phyloP scores from a whole-genome alignment of 2,113 vertebrate species.

The Petaurus breviceps region DNA sequence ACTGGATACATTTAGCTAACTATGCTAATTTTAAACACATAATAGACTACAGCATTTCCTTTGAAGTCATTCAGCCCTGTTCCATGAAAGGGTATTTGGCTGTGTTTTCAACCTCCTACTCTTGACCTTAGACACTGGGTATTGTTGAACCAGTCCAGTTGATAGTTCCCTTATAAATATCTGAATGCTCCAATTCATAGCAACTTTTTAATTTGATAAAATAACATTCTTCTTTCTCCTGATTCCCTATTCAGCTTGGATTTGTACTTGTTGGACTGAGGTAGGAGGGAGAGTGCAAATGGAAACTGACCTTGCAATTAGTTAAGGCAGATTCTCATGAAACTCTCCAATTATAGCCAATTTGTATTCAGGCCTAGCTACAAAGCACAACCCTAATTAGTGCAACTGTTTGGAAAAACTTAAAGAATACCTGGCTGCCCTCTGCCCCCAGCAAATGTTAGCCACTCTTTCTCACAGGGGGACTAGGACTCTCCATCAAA shows the following conservation, averaged over 20 bases:
- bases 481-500: slow-evolving; percentile 3
- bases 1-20: slow-evolving; percentile 24
- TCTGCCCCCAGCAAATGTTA: slow-evolving; percentile 33
- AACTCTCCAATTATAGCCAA: neutral
- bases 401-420: slow-evolving; percentile 22
- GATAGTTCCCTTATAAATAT: neutral
- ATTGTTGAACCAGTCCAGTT: neutral
- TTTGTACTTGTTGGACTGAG: neutral
- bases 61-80: neutral
- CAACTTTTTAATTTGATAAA: neutral
- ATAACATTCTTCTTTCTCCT: neutral
- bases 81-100: slow-evolving; percentile 1
- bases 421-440: neutral
- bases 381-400: slow-evolving; percentile 27
- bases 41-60: slow-evolving; percentile 9
- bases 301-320: neutral
- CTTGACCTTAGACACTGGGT: neutral
- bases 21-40: slow-evolving; percentile 19
- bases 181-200: neutral
- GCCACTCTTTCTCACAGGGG: slow-evolving; percentile 3
- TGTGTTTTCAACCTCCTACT: neutral
- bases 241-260: slow-evolving; percentile 19
- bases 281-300: neutral
- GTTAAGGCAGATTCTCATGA: neutral
- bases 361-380: neutral